A percentile compares a stretch with the other conserved stretches of the same genome.
Evolutionary conservation across 2,888 invertebrate genomes (phyloP).

Genomic region (Troides aeacus): DNA sequence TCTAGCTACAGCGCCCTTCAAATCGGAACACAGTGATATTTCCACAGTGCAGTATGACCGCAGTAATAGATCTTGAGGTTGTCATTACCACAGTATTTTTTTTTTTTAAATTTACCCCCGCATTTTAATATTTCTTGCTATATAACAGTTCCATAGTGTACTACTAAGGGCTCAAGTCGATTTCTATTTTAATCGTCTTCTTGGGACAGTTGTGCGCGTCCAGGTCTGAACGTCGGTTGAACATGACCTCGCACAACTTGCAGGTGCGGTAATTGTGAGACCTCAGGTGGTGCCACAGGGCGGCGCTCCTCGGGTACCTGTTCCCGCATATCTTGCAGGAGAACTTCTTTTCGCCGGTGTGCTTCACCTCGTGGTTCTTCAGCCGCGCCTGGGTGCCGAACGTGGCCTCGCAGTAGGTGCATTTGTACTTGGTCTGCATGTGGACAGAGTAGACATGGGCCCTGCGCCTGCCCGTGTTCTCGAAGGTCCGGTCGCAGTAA

Average conservation of each 20-base stretch:
- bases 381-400: background rate
- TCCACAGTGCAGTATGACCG: too few species aligned
- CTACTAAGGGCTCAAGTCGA: too few species aligned
- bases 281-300: slow-evolving; percentile 3
- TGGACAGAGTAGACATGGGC: slow-evolving; percentile 3
- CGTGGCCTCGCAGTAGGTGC: slow-evolving; percentile 4
- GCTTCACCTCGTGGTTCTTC: slow-evolving; percentile 9
- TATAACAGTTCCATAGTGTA: too few species aligned
- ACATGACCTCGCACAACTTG: slow-evolving; percentile 8
- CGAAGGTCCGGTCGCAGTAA: slow-evolving; percentile 3
- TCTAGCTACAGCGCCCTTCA: too few species aligned
- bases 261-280: slow-evolving; percentile 1
- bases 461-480: slow-evolving; percentile 3
- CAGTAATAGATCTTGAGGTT: too few species aligned
- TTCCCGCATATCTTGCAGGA: slow-evolving; percentile 4
- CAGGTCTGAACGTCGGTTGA: slow-evolving; percentile 1
- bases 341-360: slow-evolving; percentile 11
- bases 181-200: background rate
- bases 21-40: too few species aligned
- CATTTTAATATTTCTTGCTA: too few species aligned
- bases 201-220: background rate
- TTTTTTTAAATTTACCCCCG: too few species aligned
- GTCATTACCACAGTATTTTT: too few species aligned
- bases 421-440: slow-evolving; percentile 2
- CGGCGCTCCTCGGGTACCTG: slow-evolving; percentile 4